Conservation (phyloP, 2,888 invertebrate genomes). For the Cybosia mesomella region DNA sequence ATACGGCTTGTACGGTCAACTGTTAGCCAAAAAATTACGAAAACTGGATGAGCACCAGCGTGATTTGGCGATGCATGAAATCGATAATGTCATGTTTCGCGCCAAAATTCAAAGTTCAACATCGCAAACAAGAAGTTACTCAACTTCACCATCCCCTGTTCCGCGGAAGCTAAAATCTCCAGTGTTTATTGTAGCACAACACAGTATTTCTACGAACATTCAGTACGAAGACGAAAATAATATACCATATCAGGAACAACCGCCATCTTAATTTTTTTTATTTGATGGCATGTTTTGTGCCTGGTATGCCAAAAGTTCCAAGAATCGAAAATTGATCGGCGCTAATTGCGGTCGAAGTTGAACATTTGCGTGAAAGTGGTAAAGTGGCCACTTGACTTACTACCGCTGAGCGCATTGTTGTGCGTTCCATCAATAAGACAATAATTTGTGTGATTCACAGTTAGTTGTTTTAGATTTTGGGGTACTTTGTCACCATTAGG, state of each 20-base stretch:
- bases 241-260: conserved; percentile 62
- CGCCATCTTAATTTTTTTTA: conserved; percentile 40
- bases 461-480: background rate
- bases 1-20: conserved; percentile 76
- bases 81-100: conserved; percentile 79
- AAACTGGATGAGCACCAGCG: conserved; percentile 78
- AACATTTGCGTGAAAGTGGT: background rate
- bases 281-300: background rate
- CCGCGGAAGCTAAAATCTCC: conserved; percentile 69
- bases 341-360: background rate
- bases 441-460: background rate
- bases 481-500: background rate
- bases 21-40: conserved; percentile 77
- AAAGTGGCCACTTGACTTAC: background rate
- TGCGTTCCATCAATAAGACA: background rate
- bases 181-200: conserved; percentile 69
- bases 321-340: background rate
- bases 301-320: background rate
- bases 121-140: conserved; percentile 56
- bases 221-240: conserved; percentile 70
- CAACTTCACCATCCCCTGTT: conserved; percentile 63
- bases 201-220: conserved; percentile 48
- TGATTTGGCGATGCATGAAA: conserved; percentile 80
- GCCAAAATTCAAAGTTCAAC: conserved; percentile 69
- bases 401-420: background rate